Evolutionary conservation across 2,888 invertebrate genomes (phyloP).

Genomic region (Stenotaenia linearis): DNA sequence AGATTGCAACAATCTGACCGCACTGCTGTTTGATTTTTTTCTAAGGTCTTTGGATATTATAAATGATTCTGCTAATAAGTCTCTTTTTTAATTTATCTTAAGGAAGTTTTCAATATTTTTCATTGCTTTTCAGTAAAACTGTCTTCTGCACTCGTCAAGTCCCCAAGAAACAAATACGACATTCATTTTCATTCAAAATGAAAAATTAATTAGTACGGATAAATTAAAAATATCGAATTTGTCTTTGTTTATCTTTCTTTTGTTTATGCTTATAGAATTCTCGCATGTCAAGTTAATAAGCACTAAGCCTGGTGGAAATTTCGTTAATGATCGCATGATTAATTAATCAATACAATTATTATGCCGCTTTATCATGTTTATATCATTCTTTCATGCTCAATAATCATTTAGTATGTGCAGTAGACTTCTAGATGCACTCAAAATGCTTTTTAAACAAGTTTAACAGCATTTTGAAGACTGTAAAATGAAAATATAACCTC

Average conservation of each 20-base stretch:
- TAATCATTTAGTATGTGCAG: neutral
- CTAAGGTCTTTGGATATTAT: no score
- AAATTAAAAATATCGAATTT: neutral
- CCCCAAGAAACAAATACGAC: neutral
- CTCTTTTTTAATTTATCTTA: no score
- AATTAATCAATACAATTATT: constrained; percentile 13
- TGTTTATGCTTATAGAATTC: neutral
- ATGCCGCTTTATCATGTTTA: neutral
- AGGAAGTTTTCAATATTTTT: no score
- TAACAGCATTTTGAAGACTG: neutral
- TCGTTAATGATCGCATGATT: constrained; percentile 2
- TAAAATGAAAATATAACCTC: neutral
- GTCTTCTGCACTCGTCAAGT: neutral
- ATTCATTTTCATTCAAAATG: no score
- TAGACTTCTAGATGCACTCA: neutral
- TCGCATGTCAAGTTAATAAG: neutral
- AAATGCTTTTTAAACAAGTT: neutral
- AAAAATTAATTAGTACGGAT: neutral
- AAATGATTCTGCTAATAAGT: no score
- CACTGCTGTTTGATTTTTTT: no score
- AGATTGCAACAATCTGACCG: no score
- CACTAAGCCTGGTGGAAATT: neutral
- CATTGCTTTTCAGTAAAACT: no score
- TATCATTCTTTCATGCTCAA: neutral
- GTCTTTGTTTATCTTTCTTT: neutral